A percentile compares a stretch with the other conserved stretches of the same genome.
Evolutionary conservation across 2,888 invertebrate genomes (phyloP).

Genomic region (Caenorhabditis sinica): DNA sequence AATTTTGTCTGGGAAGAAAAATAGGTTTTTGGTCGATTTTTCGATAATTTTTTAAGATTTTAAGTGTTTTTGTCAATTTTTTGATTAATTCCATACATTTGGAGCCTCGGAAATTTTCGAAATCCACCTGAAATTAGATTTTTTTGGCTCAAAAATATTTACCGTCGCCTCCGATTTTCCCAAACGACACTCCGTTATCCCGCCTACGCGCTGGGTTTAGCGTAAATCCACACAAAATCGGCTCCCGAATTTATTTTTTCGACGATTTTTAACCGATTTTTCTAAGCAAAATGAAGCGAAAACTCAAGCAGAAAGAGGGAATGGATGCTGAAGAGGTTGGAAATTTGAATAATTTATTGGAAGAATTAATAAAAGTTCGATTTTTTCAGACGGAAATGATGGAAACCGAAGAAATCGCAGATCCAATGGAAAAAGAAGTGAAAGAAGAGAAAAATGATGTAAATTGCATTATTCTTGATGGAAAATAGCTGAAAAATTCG

Average conservation of each 20-base stretch:
- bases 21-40: too few relatives aligned
- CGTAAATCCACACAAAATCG: background rate
- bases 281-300: slow-evolving; percentile 27
- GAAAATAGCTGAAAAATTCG: background rate
- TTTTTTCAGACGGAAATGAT: slow-evolving; percentile 27
- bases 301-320: slow-evolving; percentile 1
- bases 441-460: slow-evolving; percentile 3
- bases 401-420: background rate
- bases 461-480: background rate
- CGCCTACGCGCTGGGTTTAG: background rate
- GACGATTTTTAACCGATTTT: background rate
- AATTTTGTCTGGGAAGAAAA: too few relatives aligned
- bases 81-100: too few relatives aligned
- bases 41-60: too few relatives aligned
- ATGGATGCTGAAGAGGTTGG: slow-evolving; percentile 18
- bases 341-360: background rate
- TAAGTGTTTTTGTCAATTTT: too few relatives aligned
- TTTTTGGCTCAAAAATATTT: background rate
- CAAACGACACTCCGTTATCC: background rate
- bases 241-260: slow-evolving; percentile 8
- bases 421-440: slow-evolving; percentile 10
- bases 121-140: background rate
- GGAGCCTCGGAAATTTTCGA: background rate
- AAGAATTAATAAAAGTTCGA: background rate
- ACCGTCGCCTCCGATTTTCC: background rate